A percentile compares a stretch with the other conserved stretches of the same genome.
These are phyloP conservation scores for Pachyramphus minor DNA, from an alignment of 2,113 vertebrate genomes.

Conservation along the genomic window DNA sequence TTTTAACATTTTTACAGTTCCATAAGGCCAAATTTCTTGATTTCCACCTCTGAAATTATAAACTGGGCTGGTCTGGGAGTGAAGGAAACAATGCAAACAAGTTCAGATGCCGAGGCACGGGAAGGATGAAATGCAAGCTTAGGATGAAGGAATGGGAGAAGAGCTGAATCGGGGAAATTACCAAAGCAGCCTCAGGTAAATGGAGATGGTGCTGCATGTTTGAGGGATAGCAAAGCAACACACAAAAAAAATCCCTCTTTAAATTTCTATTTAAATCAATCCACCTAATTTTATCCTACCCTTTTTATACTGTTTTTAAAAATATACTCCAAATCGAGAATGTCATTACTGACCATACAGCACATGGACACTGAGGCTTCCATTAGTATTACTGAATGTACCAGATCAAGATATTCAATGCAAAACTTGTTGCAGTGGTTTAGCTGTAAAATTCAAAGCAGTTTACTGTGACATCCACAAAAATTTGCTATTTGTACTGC, in stretches of 20 bases:
- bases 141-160: background rate
- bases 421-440: background rate
- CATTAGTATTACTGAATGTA: background rate
- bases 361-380: background rate
- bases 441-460: background rate
- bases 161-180: background rate
- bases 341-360: background rate
- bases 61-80: conserved; percentile 3
- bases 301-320: background rate
- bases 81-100: background rate
- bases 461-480: background rate
- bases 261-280: background rate
- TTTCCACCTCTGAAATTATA: conserved; percentile 34
- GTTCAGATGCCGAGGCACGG: background rate
- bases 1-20: background rate
- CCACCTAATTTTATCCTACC: background rate
- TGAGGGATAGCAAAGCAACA: background rate
- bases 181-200: background rate
- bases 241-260: background rate
- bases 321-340: background rate
- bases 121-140: background rate
- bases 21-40: background rate
- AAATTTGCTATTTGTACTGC: background rate
- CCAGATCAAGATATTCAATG: background rate
- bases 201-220: background rate